Evolutionary conservation across 2,113 vertebrate genomes (phyloP).

Genomic region (Toxotes chatareus): DNA sequence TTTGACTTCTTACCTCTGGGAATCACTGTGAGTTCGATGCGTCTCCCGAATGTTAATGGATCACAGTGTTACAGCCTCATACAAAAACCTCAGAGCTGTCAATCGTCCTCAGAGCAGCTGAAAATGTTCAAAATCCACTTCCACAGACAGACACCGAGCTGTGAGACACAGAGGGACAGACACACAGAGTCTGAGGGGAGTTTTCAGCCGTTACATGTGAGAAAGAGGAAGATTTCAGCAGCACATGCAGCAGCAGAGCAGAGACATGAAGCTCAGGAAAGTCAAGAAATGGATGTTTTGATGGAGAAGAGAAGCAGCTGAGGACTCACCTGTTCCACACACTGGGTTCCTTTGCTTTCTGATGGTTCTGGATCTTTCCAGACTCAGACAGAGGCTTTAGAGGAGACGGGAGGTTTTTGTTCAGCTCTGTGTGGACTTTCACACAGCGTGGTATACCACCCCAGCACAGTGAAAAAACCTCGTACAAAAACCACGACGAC

Average conservation of each 20-base stretch:
- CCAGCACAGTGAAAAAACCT: constrained; percentile 53
- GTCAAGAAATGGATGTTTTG: neutral
- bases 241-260: neutral
- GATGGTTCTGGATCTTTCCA: neutral
- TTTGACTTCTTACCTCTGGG: constrained; percentile 60
- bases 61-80: constrained; percentile 41
- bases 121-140: neutral
- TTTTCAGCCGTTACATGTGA: fast-evolving
- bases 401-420: constrained; percentile 64
- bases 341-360: fast-evolving
- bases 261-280: fast-evolving
- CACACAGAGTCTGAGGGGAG: fast-evolving
- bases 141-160: fast-evolving
- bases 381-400: fast-evolving
- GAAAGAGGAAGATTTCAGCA: fast-evolving
- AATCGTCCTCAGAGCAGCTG: fast-evolving
- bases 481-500: constrained; percentile 62
- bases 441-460: constrained; percentile 34
- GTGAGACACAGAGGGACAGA: neutral
- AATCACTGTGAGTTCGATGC: constrained; percentile 18
- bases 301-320: fast-evolving
- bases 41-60: constrained; percentile 21
- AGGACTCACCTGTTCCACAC: neutral
- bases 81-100: constrained; percentile 51
- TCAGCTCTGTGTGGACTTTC: neutral